Conservation (phyloP, 2,888 invertebrate species). For the Andrena praecox region DNA sequence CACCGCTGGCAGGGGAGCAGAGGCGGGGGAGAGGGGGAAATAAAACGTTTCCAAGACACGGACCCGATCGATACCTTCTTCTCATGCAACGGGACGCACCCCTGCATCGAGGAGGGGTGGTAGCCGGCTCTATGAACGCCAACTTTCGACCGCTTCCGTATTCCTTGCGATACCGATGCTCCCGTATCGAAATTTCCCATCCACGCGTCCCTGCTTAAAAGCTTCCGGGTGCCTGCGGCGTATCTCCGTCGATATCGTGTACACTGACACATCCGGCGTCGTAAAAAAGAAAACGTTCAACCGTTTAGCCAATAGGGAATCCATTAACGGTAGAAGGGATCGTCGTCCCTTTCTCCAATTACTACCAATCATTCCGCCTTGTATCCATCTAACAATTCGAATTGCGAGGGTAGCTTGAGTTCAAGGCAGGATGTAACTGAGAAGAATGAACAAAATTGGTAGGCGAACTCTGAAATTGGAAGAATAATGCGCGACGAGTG, state of each 20-base stretch:
- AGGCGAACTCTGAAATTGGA: no score
- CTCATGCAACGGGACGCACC: slow-evolving; percentile 62
- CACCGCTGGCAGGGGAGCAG: slow-evolving; percentile 6
- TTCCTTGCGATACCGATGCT: slow-evolving; percentile 18
- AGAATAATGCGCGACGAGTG: no score
- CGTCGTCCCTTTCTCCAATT: neutral
- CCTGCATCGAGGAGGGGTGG: slow-evolving; percentile 45
- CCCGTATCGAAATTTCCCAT: slow-evolving; percentile 50
- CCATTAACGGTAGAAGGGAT: neutral
- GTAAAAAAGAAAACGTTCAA: slow-evolving; percentile 2
- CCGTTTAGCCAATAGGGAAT: neutral
- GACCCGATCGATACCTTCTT: slow-evolving; percentile 68
- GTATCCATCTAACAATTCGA: no score
- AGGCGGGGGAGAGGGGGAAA: slow-evolving; percentile 39
- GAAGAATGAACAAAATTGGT: no score
- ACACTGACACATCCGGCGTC: slow-evolving; percentile 7
- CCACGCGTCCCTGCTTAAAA: slow-evolving; percentile 31
- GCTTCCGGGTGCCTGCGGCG: slow-evolving; percentile 23
- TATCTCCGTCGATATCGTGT: neutral
- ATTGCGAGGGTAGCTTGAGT: no score
- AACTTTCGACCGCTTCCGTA: slow-evolving; percentile 42
- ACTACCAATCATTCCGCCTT: no score
- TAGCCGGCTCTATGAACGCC: slow-evolving; percentile 33
- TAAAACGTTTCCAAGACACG: slow-evolving; percentile 62
- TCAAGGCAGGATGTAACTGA: no score